Conservation (phyloP, 2,888 invertebrate species). For the Melanotus villosus region DNA sequence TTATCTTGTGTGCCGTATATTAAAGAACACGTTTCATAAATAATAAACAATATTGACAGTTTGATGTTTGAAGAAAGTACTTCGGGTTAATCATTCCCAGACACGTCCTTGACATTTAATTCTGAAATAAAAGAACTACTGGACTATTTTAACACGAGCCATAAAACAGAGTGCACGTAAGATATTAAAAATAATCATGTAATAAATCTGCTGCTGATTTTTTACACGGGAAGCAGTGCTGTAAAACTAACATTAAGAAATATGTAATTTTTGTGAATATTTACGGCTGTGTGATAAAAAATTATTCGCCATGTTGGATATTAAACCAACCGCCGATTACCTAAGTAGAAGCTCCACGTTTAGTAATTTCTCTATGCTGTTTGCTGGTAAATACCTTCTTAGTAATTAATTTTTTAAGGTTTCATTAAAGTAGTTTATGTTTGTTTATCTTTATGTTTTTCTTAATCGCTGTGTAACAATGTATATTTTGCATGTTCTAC, state of each 20-base stretch:
- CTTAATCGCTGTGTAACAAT: too few relatives aligned
- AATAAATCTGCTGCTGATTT: slow-evolving; percentile 9
- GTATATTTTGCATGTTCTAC: too few relatives aligned
- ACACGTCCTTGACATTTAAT: slow-evolving; percentile 1
- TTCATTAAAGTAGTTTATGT: too few relatives aligned
- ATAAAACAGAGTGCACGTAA: neutral
- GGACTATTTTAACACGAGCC: neutral
- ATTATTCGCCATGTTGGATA: slow-evolving; percentile 82
- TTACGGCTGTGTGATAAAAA: slow-evolving; percentile 33
- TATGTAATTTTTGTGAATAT: slow-evolving; percentile 40
- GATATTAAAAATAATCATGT: slow-evolving; percentile 17
- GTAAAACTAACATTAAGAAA: slow-evolving; percentile 12
- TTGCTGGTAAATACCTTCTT: slow-evolving; percentile 74
- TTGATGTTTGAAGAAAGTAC: too few relatives aligned
- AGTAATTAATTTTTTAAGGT: too few relatives aligned
- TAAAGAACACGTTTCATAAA: too few relatives aligned
- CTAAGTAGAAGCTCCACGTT: slow-evolving; percentile 92
- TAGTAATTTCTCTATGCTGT: slow-evolving; percentile 95
- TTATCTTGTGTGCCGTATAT: too few relatives aligned
- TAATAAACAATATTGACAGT: too few relatives aligned
- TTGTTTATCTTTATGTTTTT: too few relatives aligned
- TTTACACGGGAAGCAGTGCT: slow-evolving; percentile 2
- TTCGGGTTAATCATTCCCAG: too few relatives aligned
- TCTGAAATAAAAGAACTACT: neutral
- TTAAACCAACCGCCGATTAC: slow-evolving; percentile 93